Evolutionary conservation across 2,888 invertebrate genomes (phyloP), one percentile per base, ranked within the genome.

Genomic region (Eilema sororculum): DNA sequence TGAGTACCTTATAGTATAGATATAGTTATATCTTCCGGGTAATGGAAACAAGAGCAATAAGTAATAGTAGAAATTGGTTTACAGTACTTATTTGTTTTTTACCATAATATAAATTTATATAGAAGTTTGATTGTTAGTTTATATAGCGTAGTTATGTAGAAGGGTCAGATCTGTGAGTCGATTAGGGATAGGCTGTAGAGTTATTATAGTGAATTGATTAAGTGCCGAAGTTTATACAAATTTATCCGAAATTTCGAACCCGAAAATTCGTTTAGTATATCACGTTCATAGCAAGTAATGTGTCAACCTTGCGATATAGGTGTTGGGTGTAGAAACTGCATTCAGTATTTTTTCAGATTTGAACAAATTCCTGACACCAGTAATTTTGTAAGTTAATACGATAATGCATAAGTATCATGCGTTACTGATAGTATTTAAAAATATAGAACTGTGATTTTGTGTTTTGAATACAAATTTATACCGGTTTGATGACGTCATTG

Each of bases 11-110:
- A 82, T 82, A 76, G 68, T 74, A 76, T 80, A 81, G 73, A 79
- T 84, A 20, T 46, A 20, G 80, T 83, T 78, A 88, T 81, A 93
- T 94, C 94, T 94, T 94, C 93, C 94, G 89, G 81, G 76, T 81
- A 82, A 84, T 84, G 88, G 86, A 91, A 91, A 89, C 86, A 75
- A 78, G 68, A 85, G 94, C 94, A 94, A 92, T 91, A 91, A 89
- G 73, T 88, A 87, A 84, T 81, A 79, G 70, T 89, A 89, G 81
- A 83, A 78, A 41, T 83, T 82, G 71, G 82, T 81, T 82, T 80
- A 82, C 79, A 81, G 72, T 68, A 81, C 70, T 76, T 84, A 73
- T 84, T 82, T 59, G 75, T 81, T 86, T 81, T 71, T 75, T 33
- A 76, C 78, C 75, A 80, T 72, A 60, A 52, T 77, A 77, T 74